Evolutionary conservation across 2,797 vertebrate genomes (phyloP).

Genomic region (Anas flavirostris): DNA sequence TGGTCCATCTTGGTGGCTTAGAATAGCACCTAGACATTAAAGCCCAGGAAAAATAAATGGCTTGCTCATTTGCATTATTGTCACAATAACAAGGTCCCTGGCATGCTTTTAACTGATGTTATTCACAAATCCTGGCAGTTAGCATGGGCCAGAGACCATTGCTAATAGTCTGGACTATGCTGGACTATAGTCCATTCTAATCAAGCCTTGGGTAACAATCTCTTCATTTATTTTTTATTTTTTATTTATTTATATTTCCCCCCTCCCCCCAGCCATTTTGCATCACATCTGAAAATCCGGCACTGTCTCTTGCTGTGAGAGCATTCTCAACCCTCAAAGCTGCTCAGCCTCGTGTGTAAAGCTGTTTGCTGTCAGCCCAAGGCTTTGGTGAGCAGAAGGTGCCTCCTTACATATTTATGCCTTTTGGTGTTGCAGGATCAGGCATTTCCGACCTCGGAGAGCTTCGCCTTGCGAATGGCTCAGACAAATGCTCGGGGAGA

Average conservation of each 20-base stretch:
- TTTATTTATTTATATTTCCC: too few relatives aligned
- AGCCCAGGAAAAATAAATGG: background rate
- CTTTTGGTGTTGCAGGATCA: background rate
- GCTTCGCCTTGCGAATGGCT: background rate
- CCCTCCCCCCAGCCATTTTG: background rate
- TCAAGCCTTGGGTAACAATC: background rate
- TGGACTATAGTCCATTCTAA: background rate
- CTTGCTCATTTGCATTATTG: background rate
- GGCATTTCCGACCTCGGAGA: background rate
- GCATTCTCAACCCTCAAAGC: too few relatives aligned
- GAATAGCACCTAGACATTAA: background rate
- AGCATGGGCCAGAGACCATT: background rate
- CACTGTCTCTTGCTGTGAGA: fast-evolving
- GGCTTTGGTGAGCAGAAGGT: background rate
- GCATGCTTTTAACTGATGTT: background rate
- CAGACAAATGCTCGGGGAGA: background rate
- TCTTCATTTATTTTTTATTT: background rate
- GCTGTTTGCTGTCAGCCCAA: background rate
- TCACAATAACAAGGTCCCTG: fast-evolving
- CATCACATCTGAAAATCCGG: background rate
- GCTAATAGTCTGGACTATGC: background rate
- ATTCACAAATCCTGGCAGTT: background rate
- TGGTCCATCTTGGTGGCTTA: background rate
- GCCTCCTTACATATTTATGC: fast-evolving
- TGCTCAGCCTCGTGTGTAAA: background rate